Evolutionary conservation across 2,888 invertebrate species (phyloP).

Genomic region (Harpalus rubripes): DNA sequence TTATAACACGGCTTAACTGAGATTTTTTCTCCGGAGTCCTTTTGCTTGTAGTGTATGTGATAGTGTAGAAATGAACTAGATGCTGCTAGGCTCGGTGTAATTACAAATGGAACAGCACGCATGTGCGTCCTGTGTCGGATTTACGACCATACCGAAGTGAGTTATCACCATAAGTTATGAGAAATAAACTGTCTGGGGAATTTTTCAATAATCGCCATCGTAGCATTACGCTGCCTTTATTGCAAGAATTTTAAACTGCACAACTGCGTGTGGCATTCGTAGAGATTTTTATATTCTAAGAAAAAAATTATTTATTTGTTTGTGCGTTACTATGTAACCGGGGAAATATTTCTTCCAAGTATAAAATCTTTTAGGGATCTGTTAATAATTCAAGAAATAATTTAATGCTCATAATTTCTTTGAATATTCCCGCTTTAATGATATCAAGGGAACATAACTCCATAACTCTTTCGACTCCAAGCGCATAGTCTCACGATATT

Average conservation of each 20-base stretch:
- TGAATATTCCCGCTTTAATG: constrained; percentile 50
- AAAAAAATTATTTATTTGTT: constrained; percentile 47
- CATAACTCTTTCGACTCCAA: constrained; percentile 29
- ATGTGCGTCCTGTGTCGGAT: constrained; percentile 30
- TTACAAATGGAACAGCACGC: constrained; percentile 37
- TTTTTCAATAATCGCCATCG: constrained; percentile 56
- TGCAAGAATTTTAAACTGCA: constrained; percentile 62
- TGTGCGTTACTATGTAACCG: constrained; percentile 1
- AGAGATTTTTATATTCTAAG: constrained; percentile 13
- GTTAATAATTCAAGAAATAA: constrained; percentile 54
- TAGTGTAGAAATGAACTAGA: constrained; percentile 34
- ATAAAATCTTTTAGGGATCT: constrained; percentile 40
- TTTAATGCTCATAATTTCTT: constrained; percentile 58
- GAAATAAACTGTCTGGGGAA: constrained; percentile 63
- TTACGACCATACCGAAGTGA: constrained; percentile 62
- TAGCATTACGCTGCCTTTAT: constrained; percentile 47
- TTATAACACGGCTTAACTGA: background rate
- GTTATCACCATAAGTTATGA: constrained; percentile 63
- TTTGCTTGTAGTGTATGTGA: constrained; percentile 6
- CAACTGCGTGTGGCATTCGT: constrained; percentile 42
- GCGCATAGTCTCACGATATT: constrained; percentile 51
- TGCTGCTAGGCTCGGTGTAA: constrained; percentile 34
- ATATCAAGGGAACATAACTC: constrained; percentile 45
- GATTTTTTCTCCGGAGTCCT: background rate
- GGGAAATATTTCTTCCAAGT: constrained; percentile 22